Evolutionary conservation across 2,797 vertebrate species (phyloP).

Genomic region (Amphiprion clarkii): DNA sequence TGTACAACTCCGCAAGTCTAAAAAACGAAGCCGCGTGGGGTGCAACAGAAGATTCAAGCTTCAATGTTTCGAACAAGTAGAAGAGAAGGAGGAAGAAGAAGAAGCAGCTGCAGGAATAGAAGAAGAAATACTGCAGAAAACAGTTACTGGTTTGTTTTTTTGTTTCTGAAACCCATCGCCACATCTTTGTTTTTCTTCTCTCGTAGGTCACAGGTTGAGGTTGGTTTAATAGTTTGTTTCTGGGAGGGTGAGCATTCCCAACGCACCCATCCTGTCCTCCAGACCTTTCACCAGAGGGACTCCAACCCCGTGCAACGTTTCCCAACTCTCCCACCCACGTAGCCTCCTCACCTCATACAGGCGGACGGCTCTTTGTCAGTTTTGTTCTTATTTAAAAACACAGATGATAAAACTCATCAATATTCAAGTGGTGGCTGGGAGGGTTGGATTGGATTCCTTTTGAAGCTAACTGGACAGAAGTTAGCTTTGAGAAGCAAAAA

Average conservation of each 20-base stretch:
- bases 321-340: slow-evolving; percentile 74
- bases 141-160: slow-evolving; percentile 71
- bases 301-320: slow-evolving; percentile 33
- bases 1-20: slow-evolving; percentile 81
- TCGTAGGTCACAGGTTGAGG: slow-evolving; percentile 66
- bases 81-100: slow-evolving; percentile 75
- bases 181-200: slow-evolving; percentile 69
- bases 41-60: slow-evolving; percentile 89
- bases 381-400: slow-evolving; percentile 87
- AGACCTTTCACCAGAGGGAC: slow-evolving; percentile 57
- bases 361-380: slow-evolving; percentile 75
- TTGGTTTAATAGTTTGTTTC: slow-evolving; percentile 67
- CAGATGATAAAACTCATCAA: slow-evolving; percentile 99
- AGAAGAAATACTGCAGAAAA: slow-evolving; percentile 86
- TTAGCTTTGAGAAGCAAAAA: slow-evolving; percentile 76
- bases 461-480: slow-evolving; percentile 76
- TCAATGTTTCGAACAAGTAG: slow-evolving; percentile 85
- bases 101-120: slow-evolving; percentile 79
- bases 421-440: slow-evolving; percentile 88
- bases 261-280: slow-evolving; percentile 50
- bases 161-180: slow-evolving; percentile 69
- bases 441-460: slow-evolving; percentile 79
- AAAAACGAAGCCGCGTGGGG: slow-evolving; percentile 82
- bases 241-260: slow-evolving; percentile 46
- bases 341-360: slow-evolving; percentile 73